These are phyloP conservation scores for Cinara cedri DNA, from an alignment of 2,888 invertebrate genomes.

Conservation along the genomic window DNA sequence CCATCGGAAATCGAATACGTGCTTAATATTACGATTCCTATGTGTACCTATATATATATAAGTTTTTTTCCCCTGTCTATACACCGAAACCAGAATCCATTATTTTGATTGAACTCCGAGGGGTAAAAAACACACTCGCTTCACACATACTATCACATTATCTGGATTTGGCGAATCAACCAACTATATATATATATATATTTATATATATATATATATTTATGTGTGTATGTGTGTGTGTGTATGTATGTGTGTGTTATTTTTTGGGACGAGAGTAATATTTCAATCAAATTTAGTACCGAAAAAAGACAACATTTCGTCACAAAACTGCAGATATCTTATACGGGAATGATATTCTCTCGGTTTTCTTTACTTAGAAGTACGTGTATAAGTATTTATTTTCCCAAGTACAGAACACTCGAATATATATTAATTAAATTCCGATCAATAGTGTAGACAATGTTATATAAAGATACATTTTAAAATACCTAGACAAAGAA, in stretches of 20 bases:
- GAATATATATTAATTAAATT: too few relatives aligned
- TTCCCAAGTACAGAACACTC: too few relatives aligned
- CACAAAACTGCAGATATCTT: too few relatives aligned
- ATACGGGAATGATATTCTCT: too few relatives aligned
- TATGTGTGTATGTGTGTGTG: background rate
- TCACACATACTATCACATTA: conserved; percentile 44
- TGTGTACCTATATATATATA: conserved; percentile 2
- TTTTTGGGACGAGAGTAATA: conserved; percentile 36
- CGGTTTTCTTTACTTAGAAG: too few relatives aligned
- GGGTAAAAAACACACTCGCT: conserved; percentile 37
- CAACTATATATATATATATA: too few relatives aligned
- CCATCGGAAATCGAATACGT: conserved; percentile 56
- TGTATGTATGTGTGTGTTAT: conserved; percentile 13
- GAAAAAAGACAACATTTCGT: conserved; percentile 11
- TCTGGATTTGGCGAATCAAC: conserved; percentile 48
- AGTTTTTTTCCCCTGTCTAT: background rate
- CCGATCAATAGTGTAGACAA: too few relatives aligned
- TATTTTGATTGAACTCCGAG: conserved; percentile 57
- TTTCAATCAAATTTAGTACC: conserved; percentile 47
- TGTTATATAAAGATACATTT: too few relatives aligned
- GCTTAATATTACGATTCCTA: conserved; percentile 45
- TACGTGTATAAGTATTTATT: too few relatives aligned
- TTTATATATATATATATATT: background rate
- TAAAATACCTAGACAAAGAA: too few relatives aligned
- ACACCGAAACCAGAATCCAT: conserved; percentile 46